Evolutionary conservation across 2,113 vertebrate genomes (phyloP).

Genomic region (Sardina pilchardus): DNA sequence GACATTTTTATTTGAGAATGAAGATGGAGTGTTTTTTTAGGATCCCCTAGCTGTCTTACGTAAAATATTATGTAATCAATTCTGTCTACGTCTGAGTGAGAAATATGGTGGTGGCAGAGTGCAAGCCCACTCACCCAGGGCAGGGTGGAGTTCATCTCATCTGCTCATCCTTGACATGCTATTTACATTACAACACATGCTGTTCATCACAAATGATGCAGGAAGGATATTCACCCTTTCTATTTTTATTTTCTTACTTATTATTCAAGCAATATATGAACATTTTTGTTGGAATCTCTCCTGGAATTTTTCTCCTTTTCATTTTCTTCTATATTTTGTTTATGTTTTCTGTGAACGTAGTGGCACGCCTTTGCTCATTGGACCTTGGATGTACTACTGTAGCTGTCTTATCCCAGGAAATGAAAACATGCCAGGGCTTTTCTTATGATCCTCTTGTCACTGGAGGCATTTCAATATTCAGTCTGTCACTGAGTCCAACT

Average conservation of each 20-base stretch:
- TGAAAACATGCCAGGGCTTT: not conserved
- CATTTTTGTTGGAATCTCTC: no score
- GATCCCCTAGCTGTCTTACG: conserved; percentile 14
- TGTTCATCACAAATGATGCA: no score
- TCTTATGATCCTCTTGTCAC: not conserved
- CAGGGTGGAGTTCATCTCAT: not conserved
- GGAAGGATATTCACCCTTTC: no score
- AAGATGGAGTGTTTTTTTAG: not conserved
- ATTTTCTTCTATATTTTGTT: no score
- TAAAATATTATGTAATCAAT: conserved; percentile 37
- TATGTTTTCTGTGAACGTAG: not conserved
- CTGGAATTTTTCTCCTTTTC: no score
- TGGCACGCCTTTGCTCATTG: not conserved
- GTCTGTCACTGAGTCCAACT: not conserved
- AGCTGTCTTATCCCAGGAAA: not conserved
- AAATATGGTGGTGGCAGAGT: not conserved
- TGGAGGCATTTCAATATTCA: not conserved
- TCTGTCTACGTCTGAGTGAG: not conserved
- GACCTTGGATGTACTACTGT: not conserved
- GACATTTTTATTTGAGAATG: not conserved
- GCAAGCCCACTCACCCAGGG: not conserved
- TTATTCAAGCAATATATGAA: no score
- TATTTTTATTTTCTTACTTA: no score
- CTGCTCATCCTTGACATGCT: not conserved
- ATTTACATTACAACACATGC: not conserved